Base-by-base conservation (phyloP, 2,113 vertebrate genomes). In the Craseonycteris thonglongyai region DNA sequence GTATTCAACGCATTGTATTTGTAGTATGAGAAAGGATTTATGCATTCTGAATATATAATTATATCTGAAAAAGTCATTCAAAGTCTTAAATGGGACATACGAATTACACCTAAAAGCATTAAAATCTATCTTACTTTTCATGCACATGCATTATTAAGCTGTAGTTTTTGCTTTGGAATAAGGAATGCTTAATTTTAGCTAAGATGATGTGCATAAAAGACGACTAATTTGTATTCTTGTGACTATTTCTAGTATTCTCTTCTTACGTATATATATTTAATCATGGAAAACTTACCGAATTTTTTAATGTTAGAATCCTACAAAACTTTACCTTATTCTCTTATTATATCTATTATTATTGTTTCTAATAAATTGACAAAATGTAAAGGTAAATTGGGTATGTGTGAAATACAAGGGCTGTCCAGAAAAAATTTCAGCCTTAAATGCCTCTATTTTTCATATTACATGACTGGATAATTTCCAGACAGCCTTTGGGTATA, bases 91-190 rank as follows among this genome's bases (percentile, higher is more conserved):
- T 79, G 47, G 63, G 7, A 83, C n/a, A 56, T 26, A 71, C 1
- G 30, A 83, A 88, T 82, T 82, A 38, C 4, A 93, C 10, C 40
- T 78, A 59, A 58, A 18, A 72, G 18, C 56, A 93, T 68, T 82
- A 90, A 66, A 94, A 92, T 71, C 69, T 74, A 56, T 49, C 15
- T 86, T 49, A 38, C n/a, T 78, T 84, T 88, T 51, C 45, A 61
- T 63, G 61, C 69, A 11, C n/a, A 42, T 90, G 15, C 15, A 58
- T 78, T 68, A 58, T 78, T 68, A 91, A 65, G 82, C 18, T 63
- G 19, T 72, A 76, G 12, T 78, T 93, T 89, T 93, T 26, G 56
- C 59, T 90, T 82, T 93, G 24, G 15, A 90, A 72, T 92, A 79
- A 38, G 24, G 35, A 78, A 71, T 82, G 54, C 10, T 88, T 30